phyloP scores from a whole-genome alignment of 2,888 invertebrate species.

The Melolontha melolontha region DNA sequence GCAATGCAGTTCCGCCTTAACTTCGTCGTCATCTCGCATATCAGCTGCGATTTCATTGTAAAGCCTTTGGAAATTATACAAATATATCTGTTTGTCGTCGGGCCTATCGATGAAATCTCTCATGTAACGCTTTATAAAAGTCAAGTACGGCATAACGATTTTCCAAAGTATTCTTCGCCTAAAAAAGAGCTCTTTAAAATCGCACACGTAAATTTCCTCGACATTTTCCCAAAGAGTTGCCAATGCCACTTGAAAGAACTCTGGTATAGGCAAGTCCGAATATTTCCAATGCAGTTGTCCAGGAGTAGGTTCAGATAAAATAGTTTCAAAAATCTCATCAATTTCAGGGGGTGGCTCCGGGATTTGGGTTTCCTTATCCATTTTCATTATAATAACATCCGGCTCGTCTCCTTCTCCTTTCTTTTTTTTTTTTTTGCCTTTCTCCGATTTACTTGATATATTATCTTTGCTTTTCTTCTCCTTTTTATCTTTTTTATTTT shows the following conservation, averaged over 20 bases:
- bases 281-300: slow-evolving; percentile 63
- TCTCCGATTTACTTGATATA: slow-evolving; percentile 42
- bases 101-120: slow-evolving; percentile 69
- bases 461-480: slow-evolving; percentile 46
- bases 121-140: slow-evolving; percentile 70
- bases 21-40: slow-evolving; percentile 69
- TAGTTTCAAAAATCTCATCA: slow-evolving; percentile 34
- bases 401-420: slow-evolving; percentile 43
- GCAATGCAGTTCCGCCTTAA: slow-evolving; percentile 75
- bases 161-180: slow-evolving; percentile 70
- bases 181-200: slow-evolving; percentile 70
- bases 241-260: slow-evolving; percentile 56
- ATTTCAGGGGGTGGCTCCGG: slow-evolving; percentile 54
- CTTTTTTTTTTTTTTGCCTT: slow-evolving; percentile 47
- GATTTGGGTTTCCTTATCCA: slow-evolving; percentile 59
- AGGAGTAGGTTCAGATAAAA: slow-evolving; percentile 46
- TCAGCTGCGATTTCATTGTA: slow-evolving; percentile 73
- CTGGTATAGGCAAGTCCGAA: slow-evolving; percentile 57
- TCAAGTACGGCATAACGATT: slow-evolving; percentile 70
- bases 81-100: slow-evolving; percentile 70
- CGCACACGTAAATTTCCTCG: slow-evolving; percentile 66
- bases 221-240: slow-evolving; percentile 65
- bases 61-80: slow-evolving; percentile 70
- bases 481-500: slow-evolving; percentile 44
- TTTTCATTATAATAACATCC: slow-evolving; percentile 50